Percentiles rank a stretch among this genome's conserved stretches.
phyloP scores from a whole-genome alignment of 2,797 vertebrate genomes.

The Pogoniulus pusillus region DNA sequence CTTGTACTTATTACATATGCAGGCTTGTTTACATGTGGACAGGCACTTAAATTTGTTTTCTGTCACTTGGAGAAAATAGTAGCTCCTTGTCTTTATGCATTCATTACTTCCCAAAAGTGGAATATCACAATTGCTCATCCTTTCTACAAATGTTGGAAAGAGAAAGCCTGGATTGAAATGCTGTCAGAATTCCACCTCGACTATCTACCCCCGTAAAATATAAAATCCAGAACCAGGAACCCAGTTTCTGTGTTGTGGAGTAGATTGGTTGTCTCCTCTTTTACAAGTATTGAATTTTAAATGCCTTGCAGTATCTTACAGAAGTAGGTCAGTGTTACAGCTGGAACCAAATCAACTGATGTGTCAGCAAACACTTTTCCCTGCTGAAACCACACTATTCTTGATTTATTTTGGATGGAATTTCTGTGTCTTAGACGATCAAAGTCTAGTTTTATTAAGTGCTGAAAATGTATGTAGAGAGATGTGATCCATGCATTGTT shows the following conservation, averaged over 20 bases:
- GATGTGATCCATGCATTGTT: not conserved
- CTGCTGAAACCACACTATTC: not conserved
- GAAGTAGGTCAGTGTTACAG: slow-evolving; percentile 43
- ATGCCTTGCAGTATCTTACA: not conserved
- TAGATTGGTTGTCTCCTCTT: not conserved
- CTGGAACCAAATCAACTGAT: slow-evolving; percentile 13
- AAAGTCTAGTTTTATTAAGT: not conserved
- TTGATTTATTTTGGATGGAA: not conserved
- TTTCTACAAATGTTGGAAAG: not conserved
- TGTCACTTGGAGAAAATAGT: not conserved
- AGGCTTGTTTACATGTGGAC: not conserved
- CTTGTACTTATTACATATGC: not conserved
- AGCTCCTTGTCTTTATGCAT: not conserved
- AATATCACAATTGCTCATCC: not conserved
- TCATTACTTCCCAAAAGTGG: not conserved
- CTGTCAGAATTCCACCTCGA: not conserved
- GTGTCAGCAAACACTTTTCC: not conserved
- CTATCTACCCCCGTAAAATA: not conserved
- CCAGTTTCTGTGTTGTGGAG: not conserved
- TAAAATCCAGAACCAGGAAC: not conserved
- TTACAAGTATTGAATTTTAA: not conserved
- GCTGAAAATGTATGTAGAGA: not conserved
- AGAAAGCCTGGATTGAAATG: not conserved
- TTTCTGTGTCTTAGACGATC: not conserved
- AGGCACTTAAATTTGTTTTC: not conserved